Conservation (phyloP, 1,140 invertebrate genomes). For the Formica exsecta region DNA sequence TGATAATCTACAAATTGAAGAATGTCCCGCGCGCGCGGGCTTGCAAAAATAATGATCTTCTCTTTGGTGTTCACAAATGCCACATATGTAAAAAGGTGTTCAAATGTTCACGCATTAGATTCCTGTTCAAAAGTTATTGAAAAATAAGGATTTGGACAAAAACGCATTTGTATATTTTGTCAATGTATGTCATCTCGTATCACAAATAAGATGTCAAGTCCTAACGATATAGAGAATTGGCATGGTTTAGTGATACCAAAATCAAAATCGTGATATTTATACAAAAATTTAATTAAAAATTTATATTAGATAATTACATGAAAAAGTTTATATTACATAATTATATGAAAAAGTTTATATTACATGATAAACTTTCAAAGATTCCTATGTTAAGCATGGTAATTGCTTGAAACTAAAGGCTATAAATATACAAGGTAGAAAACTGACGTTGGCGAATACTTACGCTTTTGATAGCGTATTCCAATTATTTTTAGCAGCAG, state of each 20-base stretch:
- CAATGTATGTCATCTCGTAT: background rate
- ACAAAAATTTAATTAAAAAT: conserved; percentile 31
- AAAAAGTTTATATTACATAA: too few relatives aligned
- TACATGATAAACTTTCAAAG: conserved; percentile 9
- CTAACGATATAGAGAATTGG: conserved; percentile 2
- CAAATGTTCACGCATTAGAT: conserved; percentile 1
- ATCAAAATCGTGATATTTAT: conserved; percentile 22
- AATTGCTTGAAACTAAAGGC: conserved; percentile 2
- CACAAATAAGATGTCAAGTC: background rate
- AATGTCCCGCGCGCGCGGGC: conserved; percentile 14
- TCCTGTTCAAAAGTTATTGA: background rate
- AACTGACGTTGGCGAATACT: conserved; percentile 24
- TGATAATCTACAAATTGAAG: background rate
- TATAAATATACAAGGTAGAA: conserved; percentile 13
- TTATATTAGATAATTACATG: too few relatives aligned
- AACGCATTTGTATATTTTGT: conserved; percentile 6
- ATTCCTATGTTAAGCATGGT: conserved; percentile 6
- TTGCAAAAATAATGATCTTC: conserved; percentile 20
- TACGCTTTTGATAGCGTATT: conserved; percentile 21
- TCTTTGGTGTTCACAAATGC: conserved; percentile 9
- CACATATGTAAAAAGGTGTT: conserved; percentile 15
- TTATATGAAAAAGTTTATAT: background rate
- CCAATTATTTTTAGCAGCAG: conserved; percentile 25
- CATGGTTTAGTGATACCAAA: background rate
- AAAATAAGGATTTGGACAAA: conserved; percentile 12